A percentile compares a stretch with the other conserved stretches of the same genome.
Evolutionary conservation across 2,113 vertebrate genomes (phyloP).

Genomic region (Porphyrio hochstetteri): DNA sequence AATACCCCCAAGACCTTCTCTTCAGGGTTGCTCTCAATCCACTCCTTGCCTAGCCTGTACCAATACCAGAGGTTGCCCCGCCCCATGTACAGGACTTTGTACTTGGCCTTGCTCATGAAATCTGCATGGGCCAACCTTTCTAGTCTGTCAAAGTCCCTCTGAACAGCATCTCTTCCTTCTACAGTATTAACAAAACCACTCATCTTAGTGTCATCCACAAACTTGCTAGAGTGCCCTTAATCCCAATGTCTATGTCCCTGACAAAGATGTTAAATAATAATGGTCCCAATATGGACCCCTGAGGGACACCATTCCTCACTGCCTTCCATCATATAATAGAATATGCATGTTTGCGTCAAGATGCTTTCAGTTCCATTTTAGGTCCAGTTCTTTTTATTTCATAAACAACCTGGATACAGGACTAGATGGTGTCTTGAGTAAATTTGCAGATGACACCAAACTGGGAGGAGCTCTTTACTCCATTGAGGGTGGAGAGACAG

Average conservation of each 20-base stretch:
- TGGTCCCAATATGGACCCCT: rapidly evolving
- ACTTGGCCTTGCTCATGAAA: background rate
- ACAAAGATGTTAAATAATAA: background rate
- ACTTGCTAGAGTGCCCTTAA: background rate
- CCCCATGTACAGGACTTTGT: background rate
- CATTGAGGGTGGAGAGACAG: no score
- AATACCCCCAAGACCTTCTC: background rate
- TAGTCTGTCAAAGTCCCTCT: background rate
- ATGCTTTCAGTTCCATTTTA: background rate
- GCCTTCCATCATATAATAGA: background rate
- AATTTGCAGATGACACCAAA: no score
- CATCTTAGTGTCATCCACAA: background rate
- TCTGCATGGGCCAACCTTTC: rapidly evolving
- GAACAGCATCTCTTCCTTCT: background rate
- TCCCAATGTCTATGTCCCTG: background rate
- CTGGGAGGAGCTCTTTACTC: no score
- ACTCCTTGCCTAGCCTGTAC: no score
- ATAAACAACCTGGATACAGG: no score
- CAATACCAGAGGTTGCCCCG: no score
- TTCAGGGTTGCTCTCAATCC: no score
- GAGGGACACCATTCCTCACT: background rate
- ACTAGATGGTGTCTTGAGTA: no score
- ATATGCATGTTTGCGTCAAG: background rate
- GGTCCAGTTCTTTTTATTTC: no score
- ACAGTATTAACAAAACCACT: background rate